These are phyloP conservation scores for Neolamprologus brichardi DNA, from an alignment of 2,113 vertebrate genomes.

Conservation along the genomic window DNA sequence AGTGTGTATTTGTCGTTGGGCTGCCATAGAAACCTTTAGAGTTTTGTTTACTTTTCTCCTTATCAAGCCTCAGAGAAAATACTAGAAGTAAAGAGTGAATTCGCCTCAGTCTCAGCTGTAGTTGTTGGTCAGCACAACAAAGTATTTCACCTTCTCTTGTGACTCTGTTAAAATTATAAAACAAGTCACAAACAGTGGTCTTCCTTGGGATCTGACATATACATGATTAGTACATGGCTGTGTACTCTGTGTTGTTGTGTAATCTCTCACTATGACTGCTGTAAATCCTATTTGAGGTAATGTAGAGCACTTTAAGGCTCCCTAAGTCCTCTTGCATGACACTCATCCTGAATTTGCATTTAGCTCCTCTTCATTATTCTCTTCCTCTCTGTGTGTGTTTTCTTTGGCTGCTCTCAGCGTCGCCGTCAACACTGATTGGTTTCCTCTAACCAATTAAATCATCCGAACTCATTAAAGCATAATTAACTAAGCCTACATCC, in stretches of 20 bases:
- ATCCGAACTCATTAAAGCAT: background rate
- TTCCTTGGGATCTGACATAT: constrained; percentile 6
- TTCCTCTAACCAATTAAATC: background rate
- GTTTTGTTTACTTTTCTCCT: background rate
- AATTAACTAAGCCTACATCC: background rate
- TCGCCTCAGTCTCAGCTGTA: background rate
- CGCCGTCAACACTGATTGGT: background rate
- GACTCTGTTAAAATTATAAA: background rate
- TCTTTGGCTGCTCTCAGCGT: background rate
- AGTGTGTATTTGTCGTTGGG: fast-evolving
- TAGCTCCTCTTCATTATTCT: constrained; percentile 15
- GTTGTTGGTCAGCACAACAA: background rate
- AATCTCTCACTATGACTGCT: constrained; percentile 46
- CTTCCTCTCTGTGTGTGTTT: background rate
- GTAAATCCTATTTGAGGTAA: constrained; percentile 60
- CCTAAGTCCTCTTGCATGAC: constrained; percentile 48
- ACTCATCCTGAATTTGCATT: constrained; percentile 47
- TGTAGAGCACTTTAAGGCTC: constrained; percentile 52
- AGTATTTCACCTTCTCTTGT: background rate
- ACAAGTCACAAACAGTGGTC: background rate
- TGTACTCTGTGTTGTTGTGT: constrained; percentile 28
- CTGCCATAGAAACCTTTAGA: background rate
- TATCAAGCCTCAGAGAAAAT: background rate
- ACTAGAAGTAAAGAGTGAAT: background rate
- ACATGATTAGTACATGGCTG: constrained; percentile 27